Evolutionary conservation across 1,140 invertebrate genomes (phyloP), one percentile per base, ranked within the genome.

Genomic region (Zaprionus ornatus): DNA sequence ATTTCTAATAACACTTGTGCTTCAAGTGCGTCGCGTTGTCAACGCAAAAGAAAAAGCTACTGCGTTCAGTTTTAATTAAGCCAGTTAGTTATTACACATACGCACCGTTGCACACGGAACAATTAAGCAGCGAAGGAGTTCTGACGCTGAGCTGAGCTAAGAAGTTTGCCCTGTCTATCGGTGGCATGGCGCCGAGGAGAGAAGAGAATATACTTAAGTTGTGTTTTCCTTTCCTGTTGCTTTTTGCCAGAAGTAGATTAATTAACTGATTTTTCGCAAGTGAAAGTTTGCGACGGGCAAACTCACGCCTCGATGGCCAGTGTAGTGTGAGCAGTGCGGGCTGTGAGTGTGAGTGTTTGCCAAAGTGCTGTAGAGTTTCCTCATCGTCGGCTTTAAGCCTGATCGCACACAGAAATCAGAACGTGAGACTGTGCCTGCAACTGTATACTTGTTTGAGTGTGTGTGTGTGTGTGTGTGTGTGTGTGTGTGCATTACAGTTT

Each of bases 71-170:
- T 67, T 73, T 88, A 80, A 84, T 88, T 82, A 88, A 87, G 80
- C 37, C 67, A 73, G 67, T 60, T 75, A 83, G 73, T 84, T 88
- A 77, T 80, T 84, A 68, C 84, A 75, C 80, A 88, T 84, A 84
- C 84, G 84, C 77, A 27, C 52, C 77, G 80, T 55, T 80, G 77
- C 80, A 80, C 77, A 40, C 62, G 66, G 73, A 50, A 87, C 64
- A 88, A 77, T 87, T 78, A 63, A 77, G 61, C 82, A 75, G 21
- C 40, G 35, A 17, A 32, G 48, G 42, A 54, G 1, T 21, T 19
- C 12, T 15, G 50, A 29, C 25, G 15, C 57, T 57, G 5, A 9
- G 23, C 25, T n/a, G 3, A 23, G 37, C 21, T 3, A 50, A 35
- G 40, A 15, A 48, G 45, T 48, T 60, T 5, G 5, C 15, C 0